These are phyloP conservation scores for Drosophila demipolita DNA, from an alignment of 2,888 invertebrate genomes.

Conservation along the genomic window DNA sequence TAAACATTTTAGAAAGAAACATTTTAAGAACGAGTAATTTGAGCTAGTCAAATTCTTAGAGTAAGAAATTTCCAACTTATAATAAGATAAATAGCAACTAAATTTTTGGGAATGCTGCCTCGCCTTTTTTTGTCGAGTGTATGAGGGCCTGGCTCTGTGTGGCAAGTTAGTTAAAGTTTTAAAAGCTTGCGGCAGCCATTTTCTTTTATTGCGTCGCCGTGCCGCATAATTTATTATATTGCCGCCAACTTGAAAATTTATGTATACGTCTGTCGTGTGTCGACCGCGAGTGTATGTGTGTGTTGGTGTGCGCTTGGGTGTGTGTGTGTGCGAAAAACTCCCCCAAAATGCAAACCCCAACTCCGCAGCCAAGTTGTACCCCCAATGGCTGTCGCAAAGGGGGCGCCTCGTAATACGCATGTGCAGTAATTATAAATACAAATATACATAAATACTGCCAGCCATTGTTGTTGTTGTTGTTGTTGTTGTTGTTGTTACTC, in stretches of 20 bases:
- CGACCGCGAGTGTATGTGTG: constrained; percentile 7
- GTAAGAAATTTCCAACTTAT: background rate
- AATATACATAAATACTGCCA: constrained; percentile 74
- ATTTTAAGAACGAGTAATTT: too few species aligned
- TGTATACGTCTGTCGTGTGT: constrained; percentile 65
- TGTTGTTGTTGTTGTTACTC: constrained; percentile 22
- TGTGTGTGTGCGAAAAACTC: constrained; percentile 56
- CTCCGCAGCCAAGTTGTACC: background rate
- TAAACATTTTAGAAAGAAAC: background rate
- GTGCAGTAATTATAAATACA: constrained; percentile 84
- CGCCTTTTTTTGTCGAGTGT: background rate
- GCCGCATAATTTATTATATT: constrained; percentile 74
- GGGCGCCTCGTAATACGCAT: constrained; percentile 77
- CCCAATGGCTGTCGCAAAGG: constrained; percentile 24
- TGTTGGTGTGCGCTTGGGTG: constrained; percentile 11
- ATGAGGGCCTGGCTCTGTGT: constrained; percentile 10
- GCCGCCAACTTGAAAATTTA: constrained; percentile 77
- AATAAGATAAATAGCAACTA: background rate
- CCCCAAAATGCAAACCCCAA: constrained; percentile 58
- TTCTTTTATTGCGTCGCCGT: constrained; percentile 64
- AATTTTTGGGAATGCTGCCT: background rate
- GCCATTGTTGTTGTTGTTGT: constrained; percentile 29
- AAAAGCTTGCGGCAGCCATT: constrained; percentile 57
- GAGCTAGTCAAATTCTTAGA: background rate
- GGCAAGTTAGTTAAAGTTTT: constrained; percentile 52